Evolutionary conservation across 2,113 vertebrate genomes (phyloP).

Genomic region (Ophthalmolycus amberensis): DNA sequence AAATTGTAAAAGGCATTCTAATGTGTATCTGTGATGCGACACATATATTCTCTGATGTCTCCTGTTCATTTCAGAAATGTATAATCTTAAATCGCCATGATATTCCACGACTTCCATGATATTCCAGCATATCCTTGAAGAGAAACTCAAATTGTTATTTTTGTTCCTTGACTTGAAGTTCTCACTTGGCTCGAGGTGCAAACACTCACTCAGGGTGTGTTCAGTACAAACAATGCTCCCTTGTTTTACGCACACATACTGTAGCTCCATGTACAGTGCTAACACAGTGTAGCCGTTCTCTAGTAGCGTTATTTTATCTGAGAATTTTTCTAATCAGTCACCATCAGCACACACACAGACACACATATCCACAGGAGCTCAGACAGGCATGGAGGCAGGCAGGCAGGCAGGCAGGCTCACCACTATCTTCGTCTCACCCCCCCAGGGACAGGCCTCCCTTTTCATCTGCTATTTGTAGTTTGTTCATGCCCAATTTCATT

Average conservation of each 20-base stretch:
- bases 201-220: conserved; percentile 14
- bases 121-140: neutral
- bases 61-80: conserved; percentile 15
- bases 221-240: conserved; percentile 16
- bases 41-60: neutral
- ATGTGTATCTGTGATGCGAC: neutral
- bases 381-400: conserved; percentile 58
- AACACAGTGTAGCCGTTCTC: conserved; percentile 79
- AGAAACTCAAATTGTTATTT: conserved; percentile 7
- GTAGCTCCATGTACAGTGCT: conserved; percentile 37
- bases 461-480: conserved; percentile 95
- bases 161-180: neutral
- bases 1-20: neutral
- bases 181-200: conserved; percentile 4
- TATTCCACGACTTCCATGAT: conserved; percentile 16
- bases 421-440: conserved; percentile 81
- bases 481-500: conserved; percentile 99
- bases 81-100: neutral
- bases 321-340: conserved; percentile 84
- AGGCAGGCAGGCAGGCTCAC: conserved; percentile 59
- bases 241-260: conserved; percentile 3
- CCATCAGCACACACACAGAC: conserved; percentile 74
- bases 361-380: conserved; percentile 52
- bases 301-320: conserved; percentile 78
- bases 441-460: conserved; percentile 85